Conservation (phyloP, 2,888 invertebrate species). For the Lithophane socia region DNA sequence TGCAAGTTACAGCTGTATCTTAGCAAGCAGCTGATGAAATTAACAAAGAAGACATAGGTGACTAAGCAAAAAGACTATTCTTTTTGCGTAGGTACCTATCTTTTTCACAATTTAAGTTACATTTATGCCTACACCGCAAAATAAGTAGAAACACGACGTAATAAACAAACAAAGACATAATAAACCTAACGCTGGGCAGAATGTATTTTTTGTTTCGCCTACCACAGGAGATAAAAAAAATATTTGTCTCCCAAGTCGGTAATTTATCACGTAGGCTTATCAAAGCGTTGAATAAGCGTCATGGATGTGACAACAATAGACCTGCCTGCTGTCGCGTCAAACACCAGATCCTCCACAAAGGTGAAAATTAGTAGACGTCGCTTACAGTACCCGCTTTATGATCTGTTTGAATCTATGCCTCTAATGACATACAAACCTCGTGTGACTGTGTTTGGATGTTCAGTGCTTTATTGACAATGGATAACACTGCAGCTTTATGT, state of each 20-base stretch:
- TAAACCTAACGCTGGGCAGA: slow-evolving; percentile 41
- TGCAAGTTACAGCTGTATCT: neutral
- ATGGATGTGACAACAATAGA: slow-evolving; percentile 78
- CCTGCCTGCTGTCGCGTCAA: slow-evolving; percentile 67
- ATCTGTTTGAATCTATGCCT: slow-evolving; percentile 50
- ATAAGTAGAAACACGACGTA: slow-evolving; percentile 16
- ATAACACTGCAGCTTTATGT: neutral
- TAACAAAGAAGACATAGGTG: neutral
- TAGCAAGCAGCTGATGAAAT: neutral
- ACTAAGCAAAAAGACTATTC: neutral
- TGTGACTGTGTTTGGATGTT: slow-evolving; percentile 1
- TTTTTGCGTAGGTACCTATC: neutral
- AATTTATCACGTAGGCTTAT: slow-evolving; percentile 78
- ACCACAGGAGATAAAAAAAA: slow-evolving; percentile 42
- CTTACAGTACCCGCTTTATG: slow-evolving; percentile 57
- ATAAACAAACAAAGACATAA: slow-evolving; percentile 51
- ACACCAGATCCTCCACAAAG: slow-evolving; percentile 66
- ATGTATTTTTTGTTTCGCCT: slow-evolving; percentile 48
- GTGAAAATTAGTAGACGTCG: slow-evolving; percentile 70
- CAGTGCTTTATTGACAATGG: neutral
- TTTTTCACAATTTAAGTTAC: slow-evolving; percentile 10
- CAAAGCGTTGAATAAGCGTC: slow-evolving; percentile 73
- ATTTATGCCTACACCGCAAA: slow-evolving; percentile 8
- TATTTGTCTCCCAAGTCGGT: slow-evolving; percentile 70
- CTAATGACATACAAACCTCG: slow-evolving; percentile 20